Conservation (phyloP, 2,797 vertebrate genomes). For the Trachops cirrhosus region DNA sequence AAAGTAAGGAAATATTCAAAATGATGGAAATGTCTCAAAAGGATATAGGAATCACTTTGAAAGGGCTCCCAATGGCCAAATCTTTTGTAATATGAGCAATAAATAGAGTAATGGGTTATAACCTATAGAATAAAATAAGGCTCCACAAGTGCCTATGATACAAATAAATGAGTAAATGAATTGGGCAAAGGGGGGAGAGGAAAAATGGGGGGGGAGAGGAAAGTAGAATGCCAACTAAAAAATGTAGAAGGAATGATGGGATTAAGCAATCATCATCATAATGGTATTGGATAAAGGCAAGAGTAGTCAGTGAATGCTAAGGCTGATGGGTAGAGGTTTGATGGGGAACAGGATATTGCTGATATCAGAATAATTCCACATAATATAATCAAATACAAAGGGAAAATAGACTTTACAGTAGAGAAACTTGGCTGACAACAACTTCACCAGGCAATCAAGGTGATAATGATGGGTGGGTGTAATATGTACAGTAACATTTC, state of each 20-base stretch:
- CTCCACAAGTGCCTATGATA: not conserved
- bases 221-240: not conserved
- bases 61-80: not conserved
- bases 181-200: not conserved
- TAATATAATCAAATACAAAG: not conserved
- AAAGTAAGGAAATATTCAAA: not conserved
- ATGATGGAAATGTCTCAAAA: not conserved
- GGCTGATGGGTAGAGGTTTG: constrained; percentile 15
- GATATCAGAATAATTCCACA: not conserved
- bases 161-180: constrained; percentile 9
- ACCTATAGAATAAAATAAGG: not conserved
- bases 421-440: not conserved
- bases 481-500: not conserved
- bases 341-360: not conserved
- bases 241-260: not conserved
- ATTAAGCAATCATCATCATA: not conserved
- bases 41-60: not conserved
- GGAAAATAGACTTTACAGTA: not conserved
- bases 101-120: not conserved
- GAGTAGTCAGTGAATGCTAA: not conserved
- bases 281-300: not conserved
- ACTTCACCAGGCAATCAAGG: not conserved
- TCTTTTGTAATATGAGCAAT: not conserved
- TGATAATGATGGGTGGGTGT: not conserved
- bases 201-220: not conserved